Percentiles rank a stretch among this genome's conserved stretches.
Evolutionary conservation across 2,113 vertebrate species (phyloP).

Genomic region (Anguilla japonica): DNA sequence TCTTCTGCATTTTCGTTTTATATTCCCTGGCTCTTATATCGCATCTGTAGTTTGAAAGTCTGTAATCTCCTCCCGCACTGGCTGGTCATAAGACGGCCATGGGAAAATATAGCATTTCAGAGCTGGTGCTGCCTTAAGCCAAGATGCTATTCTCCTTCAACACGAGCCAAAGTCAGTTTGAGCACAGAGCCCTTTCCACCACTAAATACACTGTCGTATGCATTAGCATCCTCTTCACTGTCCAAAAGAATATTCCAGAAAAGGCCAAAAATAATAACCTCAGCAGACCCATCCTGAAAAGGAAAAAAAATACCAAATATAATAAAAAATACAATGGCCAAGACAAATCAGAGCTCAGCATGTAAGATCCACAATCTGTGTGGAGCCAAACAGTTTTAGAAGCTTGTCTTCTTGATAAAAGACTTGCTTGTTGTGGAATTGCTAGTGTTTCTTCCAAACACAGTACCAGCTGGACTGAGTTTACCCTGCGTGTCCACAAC

Average conservation of each 20-base stretch:
- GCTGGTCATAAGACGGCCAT: neutral
- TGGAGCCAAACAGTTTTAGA: slow-evolving; percentile 6
- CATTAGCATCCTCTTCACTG: neutral
- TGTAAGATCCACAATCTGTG: slow-evolving; percentile 2
- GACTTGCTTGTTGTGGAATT: neutral
- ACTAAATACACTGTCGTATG: neutral
- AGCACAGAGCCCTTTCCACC: neutral
- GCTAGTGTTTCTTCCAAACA: neutral
- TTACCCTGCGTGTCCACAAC: neutral
- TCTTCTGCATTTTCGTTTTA: neutral
- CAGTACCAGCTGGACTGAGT: neutral
- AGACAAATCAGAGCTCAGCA: neutral
- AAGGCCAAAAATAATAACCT: neutral
- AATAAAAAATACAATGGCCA: neutral
- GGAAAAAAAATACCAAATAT: neutral
- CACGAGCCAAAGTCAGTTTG: neutral
- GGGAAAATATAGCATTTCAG: neutral
- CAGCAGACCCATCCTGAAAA: neutral
- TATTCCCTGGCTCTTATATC: neutral
- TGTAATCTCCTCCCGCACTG: neutral
- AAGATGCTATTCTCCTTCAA: neutral
- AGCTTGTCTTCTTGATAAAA: neutral
- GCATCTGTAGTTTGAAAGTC: neutral
- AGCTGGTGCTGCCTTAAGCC: neutral
- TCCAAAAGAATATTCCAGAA: neutral